Evolutionary conservation across 2,888 invertebrate genomes (phyloP).

Genomic region (Cataglyphis albicans): DNA sequence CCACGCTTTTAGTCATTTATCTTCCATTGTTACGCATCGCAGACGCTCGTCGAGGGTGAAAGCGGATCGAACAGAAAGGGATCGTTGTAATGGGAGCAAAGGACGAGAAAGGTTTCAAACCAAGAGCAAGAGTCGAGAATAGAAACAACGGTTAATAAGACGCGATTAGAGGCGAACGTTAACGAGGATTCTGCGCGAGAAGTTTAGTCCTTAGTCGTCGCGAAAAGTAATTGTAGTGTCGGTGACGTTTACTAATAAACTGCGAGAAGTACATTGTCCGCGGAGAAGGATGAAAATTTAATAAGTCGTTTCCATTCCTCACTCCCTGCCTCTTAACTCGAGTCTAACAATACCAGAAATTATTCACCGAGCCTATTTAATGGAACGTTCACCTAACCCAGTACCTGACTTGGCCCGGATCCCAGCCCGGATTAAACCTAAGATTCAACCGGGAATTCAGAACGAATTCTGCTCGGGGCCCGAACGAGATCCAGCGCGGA

Average conservation of each 20-base stretch:
- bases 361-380: constrained; percentile 24
- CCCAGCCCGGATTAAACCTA: background rate
- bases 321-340: background rate
- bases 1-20: background rate
- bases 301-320: background rate
- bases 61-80: background rate
- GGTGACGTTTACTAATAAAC: background rate
- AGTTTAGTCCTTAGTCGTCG: background rate
- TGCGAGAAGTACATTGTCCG: background rate
- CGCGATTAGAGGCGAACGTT: constrained; percentile 11
- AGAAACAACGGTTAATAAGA: constrained; percentile 6
- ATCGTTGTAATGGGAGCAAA: background rate
- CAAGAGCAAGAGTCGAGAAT: background rate
- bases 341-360: constrained; percentile 13
- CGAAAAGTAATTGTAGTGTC: constrained; percentile 1
- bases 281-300: constrained; percentile 33
- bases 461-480: background rate
- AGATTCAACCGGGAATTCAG: background rate
- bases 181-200: background rate
- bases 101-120: background rate
- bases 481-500: background rate
- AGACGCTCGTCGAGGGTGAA: background rate
- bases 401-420: background rate
- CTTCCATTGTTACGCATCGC: background rate
- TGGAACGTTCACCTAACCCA: background rate